Percentiles rank a stretch among this genome's conserved stretches.
phyloP scores from a whole-genome alignment of 2,797 vertebrate genomes.

The Leptoclinus maculatus region DNA sequence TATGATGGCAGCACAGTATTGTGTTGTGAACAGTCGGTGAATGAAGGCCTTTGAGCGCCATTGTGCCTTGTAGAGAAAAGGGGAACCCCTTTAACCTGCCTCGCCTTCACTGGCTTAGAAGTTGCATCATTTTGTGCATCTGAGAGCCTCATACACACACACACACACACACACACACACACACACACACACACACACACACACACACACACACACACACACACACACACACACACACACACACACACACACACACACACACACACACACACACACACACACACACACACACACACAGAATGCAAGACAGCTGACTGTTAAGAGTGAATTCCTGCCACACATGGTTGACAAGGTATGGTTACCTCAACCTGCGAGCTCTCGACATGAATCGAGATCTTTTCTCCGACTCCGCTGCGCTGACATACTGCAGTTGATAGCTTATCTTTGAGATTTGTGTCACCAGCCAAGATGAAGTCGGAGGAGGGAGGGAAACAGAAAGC shows the following conservation, averaged over 20 bases:
- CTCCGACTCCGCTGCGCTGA: constrained; percentile 20
- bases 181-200: constrained; percentile 29
- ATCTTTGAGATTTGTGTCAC: constrained; percentile 37
- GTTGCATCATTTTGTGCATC: constrained; percentile 23
- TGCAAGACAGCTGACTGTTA: constrained; percentile 28
- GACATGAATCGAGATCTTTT: constrained; percentile 39
- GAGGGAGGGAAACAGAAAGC: not conserved
- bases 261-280: constrained; percentile 26
- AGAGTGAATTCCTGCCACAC: constrained; percentile 32
- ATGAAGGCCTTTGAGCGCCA: constrained; percentile 36
- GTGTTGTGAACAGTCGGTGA: constrained; percentile 29
- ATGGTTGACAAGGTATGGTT: constrained; percentile 47
- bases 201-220: constrained; percentile 20
- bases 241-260: constrained; percentile 1
- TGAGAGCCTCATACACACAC: constrained; percentile 8
- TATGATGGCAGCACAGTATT: constrained; percentile 13
- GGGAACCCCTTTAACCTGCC: constrained; percentile 39
- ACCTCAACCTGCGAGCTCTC: constrained; percentile 23
- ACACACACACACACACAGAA: constrained; percentile 22
- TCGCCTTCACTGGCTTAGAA: constrained; percentile 33
- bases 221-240: constrained; percentile 26
- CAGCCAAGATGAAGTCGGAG: constrained; percentile 22
- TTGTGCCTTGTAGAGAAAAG: constrained; percentile 29
- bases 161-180: constrained; percentile 4
- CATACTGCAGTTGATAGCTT: constrained; percentile 35